A percentile compares a stretch with the other conserved stretches of the same genome.
Evolutionary conservation across 2,797 vertebrate genomes (phyloP).

Genomic region (Girardinus metallicus): DNA sequence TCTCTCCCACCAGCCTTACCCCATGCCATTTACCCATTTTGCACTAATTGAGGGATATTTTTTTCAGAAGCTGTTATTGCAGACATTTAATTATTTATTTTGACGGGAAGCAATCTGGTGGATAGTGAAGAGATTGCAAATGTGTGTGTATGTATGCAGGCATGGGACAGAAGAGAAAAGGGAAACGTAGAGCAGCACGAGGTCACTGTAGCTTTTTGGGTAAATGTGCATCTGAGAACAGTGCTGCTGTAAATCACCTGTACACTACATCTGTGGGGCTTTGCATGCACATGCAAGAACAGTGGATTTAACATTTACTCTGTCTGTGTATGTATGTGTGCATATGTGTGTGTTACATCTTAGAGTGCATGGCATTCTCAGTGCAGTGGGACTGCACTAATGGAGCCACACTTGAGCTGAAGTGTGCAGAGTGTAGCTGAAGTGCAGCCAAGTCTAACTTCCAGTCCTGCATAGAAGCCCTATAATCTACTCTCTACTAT

Average conservation of each 20-base stretch:
- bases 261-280: slow-evolving; percentile 45
- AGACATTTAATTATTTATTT: slow-evolving; percentile 83
- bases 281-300: slow-evolving; percentile 41
- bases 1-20: slow-evolving; percentile 44
- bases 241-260: slow-evolving; percentile 42
- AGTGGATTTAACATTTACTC: slow-evolving; percentile 28
- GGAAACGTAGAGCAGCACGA: slow-evolving; percentile 17
- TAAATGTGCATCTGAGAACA: slow-evolving; percentile 46
- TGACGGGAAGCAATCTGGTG: slow-evolving; percentile 79
- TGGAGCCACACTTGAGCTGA: slow-evolving; percentile 82
- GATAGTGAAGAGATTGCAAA: slow-evolving; percentile 57
- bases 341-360: slow-evolving; percentile 52
- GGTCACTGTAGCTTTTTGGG: slow-evolving; percentile 59
- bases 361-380: slow-evolving; percentile 66
- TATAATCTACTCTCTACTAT: slow-evolving; percentile 73
- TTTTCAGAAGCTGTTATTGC: slow-evolving; percentile 80
- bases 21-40: slow-evolving; percentile 76
- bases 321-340: slow-evolving; percentile 16
- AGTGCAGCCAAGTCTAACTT: slow-evolving; percentile 81
- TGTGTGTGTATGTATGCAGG: slow-evolving; percentile 20
- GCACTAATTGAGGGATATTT: slow-evolving; percentile 81
- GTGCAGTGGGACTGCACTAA: slow-evolving; percentile 80
- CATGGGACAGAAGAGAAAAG: slow-evolving; percentile 7
- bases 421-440: slow-evolving; percentile 82
- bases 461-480: slow-evolving; percentile 76